Evolutionary conservation across 2,797 vertebrate species (phyloP).

Genomic region (Danio kyathit): DNA sequence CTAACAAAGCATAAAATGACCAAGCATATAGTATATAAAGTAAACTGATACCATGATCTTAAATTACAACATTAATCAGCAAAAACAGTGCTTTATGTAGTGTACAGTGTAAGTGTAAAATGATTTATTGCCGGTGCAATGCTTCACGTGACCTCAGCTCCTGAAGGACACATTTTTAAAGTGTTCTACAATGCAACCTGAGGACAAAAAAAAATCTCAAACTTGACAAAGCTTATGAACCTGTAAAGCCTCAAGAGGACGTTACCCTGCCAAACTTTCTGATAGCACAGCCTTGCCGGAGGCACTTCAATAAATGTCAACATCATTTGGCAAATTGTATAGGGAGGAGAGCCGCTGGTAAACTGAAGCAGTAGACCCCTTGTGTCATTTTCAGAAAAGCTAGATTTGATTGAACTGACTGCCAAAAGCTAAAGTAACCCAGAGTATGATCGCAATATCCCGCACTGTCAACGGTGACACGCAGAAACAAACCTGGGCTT

Average conservation of each 20-base stretch:
- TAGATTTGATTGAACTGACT: constrained; percentile 34
- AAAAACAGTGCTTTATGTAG: constrained; percentile 9
- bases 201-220: constrained; percentile 1
- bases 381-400: constrained; percentile 17
- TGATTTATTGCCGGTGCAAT: background rate
- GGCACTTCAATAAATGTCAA: constrained; percentile 41
- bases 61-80: background rate
- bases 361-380: constrained; percentile 1
- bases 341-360: constrained; percentile 21
- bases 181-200: constrained; percentile 14
- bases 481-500: constrained; percentile 49
- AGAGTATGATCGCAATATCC: constrained; percentile 23
- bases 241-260: constrained; percentile 18
- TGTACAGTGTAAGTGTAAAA: background rate
- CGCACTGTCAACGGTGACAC: constrained; percentile 6
- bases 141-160: background rate
- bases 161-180: constrained; percentile 8
- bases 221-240: constrained; percentile 31
- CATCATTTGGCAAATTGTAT: constrained; percentile 33
- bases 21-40: background rate
- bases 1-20: too few relatives aligned
- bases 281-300: constrained; percentile 17
- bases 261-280: constrained; percentile 13
- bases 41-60: background rate
- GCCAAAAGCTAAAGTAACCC: constrained; percentile 5